Evolutionary conservation across 37 sponge, comb jelly and placozoan genomes (phyloP), one percentile per base, ranked within the genome.

Genomic region (Chondrilla cf. caribensis): DNA sequence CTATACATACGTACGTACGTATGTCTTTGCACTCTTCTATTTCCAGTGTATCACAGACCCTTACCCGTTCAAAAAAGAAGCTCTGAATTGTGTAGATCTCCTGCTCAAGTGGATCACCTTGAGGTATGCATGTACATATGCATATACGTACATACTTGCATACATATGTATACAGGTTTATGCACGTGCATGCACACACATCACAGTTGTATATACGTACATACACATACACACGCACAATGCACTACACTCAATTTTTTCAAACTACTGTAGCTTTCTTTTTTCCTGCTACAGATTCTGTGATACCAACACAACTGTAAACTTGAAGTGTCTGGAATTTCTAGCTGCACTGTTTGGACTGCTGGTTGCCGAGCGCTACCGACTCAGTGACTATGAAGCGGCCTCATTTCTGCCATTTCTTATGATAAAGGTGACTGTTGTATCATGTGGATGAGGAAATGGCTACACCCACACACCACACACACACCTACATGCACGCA

Each of bases 251-350:
- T 26, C 11, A 54, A 54, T 7, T 28, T 7, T 59, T 6, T 26
- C 60, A 59, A n/a, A 2, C 26, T n/a, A 28, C 57, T 54, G 8
- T 28, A 28, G 60, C 22, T 2, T 59, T 26, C 26, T 26, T 59
- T 2, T 59, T 2, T 6, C 7, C 9, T 26, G 4, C 29, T 26
- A 5, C 64, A 60, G 64, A 26, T 70, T 70, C 39, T 73, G 41
- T 86, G 93, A 94, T 70, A 94, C 90, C 58, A 95, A 95, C 79
- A 90, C 94, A 24, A 90, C 86, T 7, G 91, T 95, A 60, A 89
- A 87, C 55, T 32, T 93, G 26, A 88, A 90, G 86, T 90, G 91
- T 54, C 86, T 95, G n/a, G 96, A 95, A 78, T 87, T 90, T 33
- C 70, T 95, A 15, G 42, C 58, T n/a, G 73, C 68, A 26, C 81